Base-by-base conservation (phyloP, 1,140 invertebrate species). In the Aphaenogaster floridana region DNA sequence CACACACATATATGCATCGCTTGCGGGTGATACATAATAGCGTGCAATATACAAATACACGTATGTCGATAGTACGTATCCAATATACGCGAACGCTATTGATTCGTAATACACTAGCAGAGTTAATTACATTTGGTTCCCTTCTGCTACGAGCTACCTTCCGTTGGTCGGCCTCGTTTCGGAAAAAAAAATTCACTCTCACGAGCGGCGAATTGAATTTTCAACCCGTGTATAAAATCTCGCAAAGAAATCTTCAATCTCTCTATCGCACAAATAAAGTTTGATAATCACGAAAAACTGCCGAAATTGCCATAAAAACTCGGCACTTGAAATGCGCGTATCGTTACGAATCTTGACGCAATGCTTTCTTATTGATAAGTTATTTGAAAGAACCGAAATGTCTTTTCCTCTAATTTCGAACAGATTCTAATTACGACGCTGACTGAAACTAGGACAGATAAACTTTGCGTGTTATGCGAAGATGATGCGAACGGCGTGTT, bases 181-280 rank as follows among this genome's bases (percentile, higher is more conserved):
- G 9, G 0, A 61, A 66, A 84, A 48, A 84, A 91, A 84, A 64
- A 39, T 1, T 34, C 59, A 64, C 72, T 87, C 42, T 68, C 48
- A 48, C 17, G 45, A 85, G 54, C 21, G 15, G 54, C 83, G 39
- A 72, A 88, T 69, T 63, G 66, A 86, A 90, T 89, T 87, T 89
- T 76, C 54, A 42, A 4, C 9, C 0, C 21, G 2, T 48, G 4
- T 61, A 61, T 4, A 39, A 77, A 89, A 69, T 54, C 39, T 79
- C 52, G 81, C n/a, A 7, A 54, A 63, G 39, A 61, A 8, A 86
- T 39, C 36, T 74, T 9, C 34, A 6, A 59, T 86, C 13, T 74
- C 54, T 11, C 48, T 71, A 50, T 57, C 34, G 34, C 50, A 61
- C 15, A 3, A 81, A 90, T 86, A 64, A 88, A 68, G 59, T 63